These are phyloP conservation scores for Mirza zaza DNA, from an alignment of 2,113 vertebrate genomes.

Conservation along the genomic window DNA sequence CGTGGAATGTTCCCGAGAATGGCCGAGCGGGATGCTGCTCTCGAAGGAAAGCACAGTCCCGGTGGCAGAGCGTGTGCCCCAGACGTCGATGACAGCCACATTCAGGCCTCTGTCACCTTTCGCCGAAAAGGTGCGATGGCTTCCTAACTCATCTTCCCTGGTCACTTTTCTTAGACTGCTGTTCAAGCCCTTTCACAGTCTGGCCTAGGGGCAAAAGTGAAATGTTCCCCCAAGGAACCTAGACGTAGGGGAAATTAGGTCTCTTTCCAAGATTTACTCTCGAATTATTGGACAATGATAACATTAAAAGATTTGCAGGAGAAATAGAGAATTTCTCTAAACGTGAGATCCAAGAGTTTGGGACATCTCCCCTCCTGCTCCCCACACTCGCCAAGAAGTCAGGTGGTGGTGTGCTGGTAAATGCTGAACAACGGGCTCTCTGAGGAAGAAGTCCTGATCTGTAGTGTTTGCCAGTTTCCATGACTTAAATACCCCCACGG, in stretches of 20 bases:
- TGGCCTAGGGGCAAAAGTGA: neutral
- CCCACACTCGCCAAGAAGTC: neutral
- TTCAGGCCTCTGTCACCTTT: neutral
- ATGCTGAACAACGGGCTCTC: neutral
- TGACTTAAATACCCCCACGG: neutral
- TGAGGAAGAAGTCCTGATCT: neutral
- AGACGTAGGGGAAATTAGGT: neutral
- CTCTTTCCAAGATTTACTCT: neutral
- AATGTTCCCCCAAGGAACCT: neutral
- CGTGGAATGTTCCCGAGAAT: rapidly evolving
- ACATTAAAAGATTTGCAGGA: neutral
- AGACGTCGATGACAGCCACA: no score
- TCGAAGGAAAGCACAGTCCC: rapidly evolving
- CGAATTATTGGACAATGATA: neutral
- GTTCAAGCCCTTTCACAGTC: neutral
- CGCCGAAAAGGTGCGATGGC: rapidly evolving
- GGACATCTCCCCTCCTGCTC: neutral
- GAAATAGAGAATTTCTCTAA: neutral
- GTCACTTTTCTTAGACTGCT: neutral
- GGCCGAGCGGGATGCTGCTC: rapidly evolving
- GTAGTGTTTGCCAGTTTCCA: neutral
- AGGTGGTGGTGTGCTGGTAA: neutral
- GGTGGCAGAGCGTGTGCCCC: rapidly evolving
- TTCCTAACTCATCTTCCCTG: neutral
- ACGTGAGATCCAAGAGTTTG: neutral